phyloP scores from a whole-genome alignment of 1,140 invertebrate species.

The Ganaspis sp. region DNA sequence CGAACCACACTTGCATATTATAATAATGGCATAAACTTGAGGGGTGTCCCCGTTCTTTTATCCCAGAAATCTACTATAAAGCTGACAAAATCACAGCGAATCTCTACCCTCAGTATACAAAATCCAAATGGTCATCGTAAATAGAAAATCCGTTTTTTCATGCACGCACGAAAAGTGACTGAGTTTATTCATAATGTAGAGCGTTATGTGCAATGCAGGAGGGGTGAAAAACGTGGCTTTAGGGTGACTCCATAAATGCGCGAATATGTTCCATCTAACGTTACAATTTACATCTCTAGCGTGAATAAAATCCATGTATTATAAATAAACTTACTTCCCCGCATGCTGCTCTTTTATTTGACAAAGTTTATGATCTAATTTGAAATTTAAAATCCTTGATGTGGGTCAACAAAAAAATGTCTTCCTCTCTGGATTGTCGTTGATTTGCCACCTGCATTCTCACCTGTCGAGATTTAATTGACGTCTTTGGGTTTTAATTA shows the following conservation, averaged over 20 bases:
- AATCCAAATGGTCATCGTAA: slow-evolving; percentile 75
- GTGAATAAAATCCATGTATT: neutral
- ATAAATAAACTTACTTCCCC: neutral
- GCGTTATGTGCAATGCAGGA: slow-evolving; percentile 51
- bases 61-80: slow-evolving; percentile 70
- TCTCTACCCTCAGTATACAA: slow-evolving; percentile 56
- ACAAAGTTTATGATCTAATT: neutral
- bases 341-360: neutral
- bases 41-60: slow-evolving; percentile 68
- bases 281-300: neutral
- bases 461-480: neutral
- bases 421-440: neutral
- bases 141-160: slow-evolving; percentile 74
- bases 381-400: slow-evolving; percentile 7
- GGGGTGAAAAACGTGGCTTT: slow-evolving; percentile 52
- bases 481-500: neutral
- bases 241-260: slow-evolving; percentile 46
- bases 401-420: neutral
- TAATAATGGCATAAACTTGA: slow-evolving; percentile 72
- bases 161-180: slow-evolving; percentile 58
- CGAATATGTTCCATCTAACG: slow-evolving; percentile 4
- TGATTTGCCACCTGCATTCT: slow-evolving; percentile 1
- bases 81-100: slow-evolving; percentile 67
- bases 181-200: slow-evolving; percentile 66
- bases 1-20: slow-evolving; percentile 69